Evolutionary conservation across 1,140 invertebrate species (phyloP).

Genomic region (Armadillidium nasatum): DNA sequence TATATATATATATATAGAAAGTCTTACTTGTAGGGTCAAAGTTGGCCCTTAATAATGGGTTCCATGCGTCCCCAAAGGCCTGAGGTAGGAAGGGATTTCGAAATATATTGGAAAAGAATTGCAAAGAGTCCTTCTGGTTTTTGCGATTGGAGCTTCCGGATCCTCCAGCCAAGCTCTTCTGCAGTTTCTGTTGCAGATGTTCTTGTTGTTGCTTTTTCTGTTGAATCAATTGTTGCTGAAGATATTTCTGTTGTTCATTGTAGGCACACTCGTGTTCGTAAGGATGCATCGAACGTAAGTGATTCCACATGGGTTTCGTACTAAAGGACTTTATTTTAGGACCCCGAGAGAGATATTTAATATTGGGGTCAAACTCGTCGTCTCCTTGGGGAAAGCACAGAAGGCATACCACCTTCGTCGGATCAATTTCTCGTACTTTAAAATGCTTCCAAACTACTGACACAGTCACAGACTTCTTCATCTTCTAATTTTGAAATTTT

Average conservation of each 20-base stretch:
- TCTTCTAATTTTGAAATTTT: too few relatives aligned
- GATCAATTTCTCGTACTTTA: not conserved
- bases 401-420: not conserved
- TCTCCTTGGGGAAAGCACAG: not conserved
- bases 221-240: too few relatives aligned
- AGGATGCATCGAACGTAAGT: not conserved
- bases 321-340: not conserved
- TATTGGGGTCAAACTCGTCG: not conserved
- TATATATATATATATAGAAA: too few relatives aligned
- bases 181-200: not conserved
- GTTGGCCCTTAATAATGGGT: too few relatives aligned
- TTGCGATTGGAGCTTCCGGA: too few relatives aligned
- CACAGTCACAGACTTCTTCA: not conserved
- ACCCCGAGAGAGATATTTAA: not conserved
- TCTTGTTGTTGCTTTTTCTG: not conserved
- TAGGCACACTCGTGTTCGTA: not conserved
- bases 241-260: too few relatives aligned
- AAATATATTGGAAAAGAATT: too few relatives aligned
- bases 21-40: too few relatives aligned
- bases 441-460: not conserved
- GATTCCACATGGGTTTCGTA: constrained; percentile 3
- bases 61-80: too few relatives aligned
- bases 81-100: too few relatives aligned
- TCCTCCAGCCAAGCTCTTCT: too few relatives aligned
- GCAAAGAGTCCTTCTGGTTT: too few relatives aligned